Conservation (phyloP, 1,140 invertebrate species). For the Magallana ariakensis region DNA sequence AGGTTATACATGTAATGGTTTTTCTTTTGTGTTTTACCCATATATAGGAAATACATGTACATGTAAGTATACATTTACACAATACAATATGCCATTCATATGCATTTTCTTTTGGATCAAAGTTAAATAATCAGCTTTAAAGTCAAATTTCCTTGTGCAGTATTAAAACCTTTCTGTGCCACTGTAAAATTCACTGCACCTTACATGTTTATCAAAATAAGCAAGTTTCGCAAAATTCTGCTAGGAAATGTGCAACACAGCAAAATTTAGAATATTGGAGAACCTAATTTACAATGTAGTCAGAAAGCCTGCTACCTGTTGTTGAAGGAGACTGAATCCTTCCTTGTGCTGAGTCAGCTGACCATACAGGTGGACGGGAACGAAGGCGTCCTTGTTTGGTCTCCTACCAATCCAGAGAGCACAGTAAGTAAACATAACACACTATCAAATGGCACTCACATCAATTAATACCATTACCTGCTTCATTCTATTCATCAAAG, state of each 20-base stretch:
- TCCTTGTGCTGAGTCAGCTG: conserved; percentile 89
- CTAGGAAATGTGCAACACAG: too few relatives aligned
- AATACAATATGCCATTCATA: background rate
- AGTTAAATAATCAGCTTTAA: background rate
- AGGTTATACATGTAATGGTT: too few relatives aligned
- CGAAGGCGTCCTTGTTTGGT: conserved; percentile 83
- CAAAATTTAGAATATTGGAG: too few relatives aligned
- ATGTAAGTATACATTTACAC: background rate
- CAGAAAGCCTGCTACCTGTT: conserved; percentile 66
- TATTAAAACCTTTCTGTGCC: too few relatives aligned
- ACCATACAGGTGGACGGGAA: conserved; percentile 93
- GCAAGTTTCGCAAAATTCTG: too few relatives aligned
- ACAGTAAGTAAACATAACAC: background rate
- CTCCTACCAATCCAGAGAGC: conserved; percentile 62
- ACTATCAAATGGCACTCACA: background rate
- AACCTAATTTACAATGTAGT: background rate
- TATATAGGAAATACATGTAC: background rate
- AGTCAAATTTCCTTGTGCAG: too few relatives aligned
- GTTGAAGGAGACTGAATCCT: conserved; percentile 85
- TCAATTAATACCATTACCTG: too few relatives aligned
- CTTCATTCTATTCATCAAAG: too few relatives aligned
- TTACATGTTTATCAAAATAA: too few relatives aligned
- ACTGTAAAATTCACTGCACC: too few relatives aligned
- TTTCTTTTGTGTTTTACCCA: too few relatives aligned
- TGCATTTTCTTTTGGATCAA: background rate